These are phyloP conservation scores for Cynopterus brachyotis DNA, from an alignment of 2,113 vertebrate species.

Conservation along the genomic window DNA sequence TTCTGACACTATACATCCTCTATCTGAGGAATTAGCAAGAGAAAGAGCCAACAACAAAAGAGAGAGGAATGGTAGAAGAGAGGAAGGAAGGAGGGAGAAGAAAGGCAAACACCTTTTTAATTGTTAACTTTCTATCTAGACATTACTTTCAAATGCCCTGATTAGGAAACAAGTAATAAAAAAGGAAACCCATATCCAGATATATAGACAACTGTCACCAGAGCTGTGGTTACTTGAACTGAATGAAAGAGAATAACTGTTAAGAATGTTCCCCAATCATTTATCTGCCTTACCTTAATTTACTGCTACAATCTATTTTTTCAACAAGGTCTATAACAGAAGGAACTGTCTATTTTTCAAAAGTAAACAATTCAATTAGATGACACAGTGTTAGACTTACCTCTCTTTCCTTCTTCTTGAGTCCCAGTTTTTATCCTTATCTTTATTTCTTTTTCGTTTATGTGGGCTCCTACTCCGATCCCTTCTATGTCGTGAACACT, in stretches of 20 bases:
- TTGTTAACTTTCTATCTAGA: neutral
- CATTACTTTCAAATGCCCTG: neutral
- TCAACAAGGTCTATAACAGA: neutral
- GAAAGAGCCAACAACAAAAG: neutral
- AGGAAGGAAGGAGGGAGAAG: neutral
- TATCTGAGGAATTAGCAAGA: neutral
- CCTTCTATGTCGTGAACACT: conserved; percentile 78
- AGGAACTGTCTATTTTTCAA: neutral
- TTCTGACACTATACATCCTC: neutral
- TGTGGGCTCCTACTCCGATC: conserved; percentile 85
- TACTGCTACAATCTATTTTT: neutral
- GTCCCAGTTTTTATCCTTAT: conserved; percentile 85
- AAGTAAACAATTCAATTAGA: neutral
- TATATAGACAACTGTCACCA: neutral
- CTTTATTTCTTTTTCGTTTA: conserved; percentile 81
- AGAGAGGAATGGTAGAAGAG: neutral
- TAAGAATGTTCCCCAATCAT: neutral
- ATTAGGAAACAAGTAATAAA: neutral
- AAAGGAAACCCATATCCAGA: neutral
- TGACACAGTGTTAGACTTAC: conserved; percentile 41
- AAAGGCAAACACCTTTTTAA: neutral
- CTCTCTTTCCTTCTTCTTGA: conserved; percentile 82
- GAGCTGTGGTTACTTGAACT: neutral
- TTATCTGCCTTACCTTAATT: neutral
- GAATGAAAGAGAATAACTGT: rapidly evolving